Conservation (phyloP, 92 coral and sea anemone genomes). For the Bergia puertoricense region DNA sequence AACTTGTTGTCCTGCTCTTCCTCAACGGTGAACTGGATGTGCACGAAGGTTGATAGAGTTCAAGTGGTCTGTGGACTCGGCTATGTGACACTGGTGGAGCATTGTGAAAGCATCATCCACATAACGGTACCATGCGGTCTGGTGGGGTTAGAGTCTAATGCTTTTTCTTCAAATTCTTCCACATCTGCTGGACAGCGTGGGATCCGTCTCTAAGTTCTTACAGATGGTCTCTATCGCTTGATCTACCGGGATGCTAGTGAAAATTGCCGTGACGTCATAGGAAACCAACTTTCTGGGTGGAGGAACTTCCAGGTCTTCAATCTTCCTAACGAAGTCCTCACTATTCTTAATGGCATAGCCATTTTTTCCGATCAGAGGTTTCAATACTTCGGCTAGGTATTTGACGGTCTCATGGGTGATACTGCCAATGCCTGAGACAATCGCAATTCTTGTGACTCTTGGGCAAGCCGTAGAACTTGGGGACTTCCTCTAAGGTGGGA, state of each 20-base stretch:
- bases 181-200: background rate
- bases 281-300: slow-evolving; percentile 13
- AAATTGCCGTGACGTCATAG: slow-evolving; percentile 23
- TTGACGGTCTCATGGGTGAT: slow-evolving; percentile 39
- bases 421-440: background rate
- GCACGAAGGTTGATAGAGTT: too few species aligned
- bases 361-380: too few species aligned
- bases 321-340: too few species aligned
- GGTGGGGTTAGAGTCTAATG: slow-evolving; percentile 7
- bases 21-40: too few species aligned
- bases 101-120: background rate
- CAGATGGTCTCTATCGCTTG: too few species aligned
- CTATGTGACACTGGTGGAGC: background rate
- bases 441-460: slow-evolving; percentile 46
- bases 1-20: too few species aligned
- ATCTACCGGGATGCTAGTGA: too few species aligned
- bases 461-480: slow-evolving; percentile 29
- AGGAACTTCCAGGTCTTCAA: too few species aligned
- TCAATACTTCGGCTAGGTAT: slow-evolving; percentile 7
- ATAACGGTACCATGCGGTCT: slow-evolving; percentile 7
- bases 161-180: background rate
- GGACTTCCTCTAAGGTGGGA: too few species aligned
- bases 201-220: too few species aligned
- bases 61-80: too few species aligned
- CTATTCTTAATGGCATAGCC: too few species aligned